Conservation (phyloP, 2,888 invertebrate genomes). For the Lymantria monacha region DNA sequence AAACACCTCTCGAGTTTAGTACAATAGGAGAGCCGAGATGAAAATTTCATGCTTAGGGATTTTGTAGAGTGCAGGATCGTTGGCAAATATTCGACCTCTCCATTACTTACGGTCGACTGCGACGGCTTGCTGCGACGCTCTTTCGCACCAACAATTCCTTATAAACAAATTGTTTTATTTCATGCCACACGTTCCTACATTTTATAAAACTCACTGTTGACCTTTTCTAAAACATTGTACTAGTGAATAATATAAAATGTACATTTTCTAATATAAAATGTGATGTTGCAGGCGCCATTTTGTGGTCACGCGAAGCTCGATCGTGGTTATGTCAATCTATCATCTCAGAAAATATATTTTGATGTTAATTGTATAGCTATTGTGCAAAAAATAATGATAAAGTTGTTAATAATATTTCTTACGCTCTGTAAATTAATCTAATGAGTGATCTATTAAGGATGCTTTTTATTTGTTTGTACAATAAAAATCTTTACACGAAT, state of each 20-base stretch:
- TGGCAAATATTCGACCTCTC: slow-evolving; percentile 58
- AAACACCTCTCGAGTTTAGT: slow-evolving; percentile 38
- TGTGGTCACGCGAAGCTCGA: slow-evolving; percentile 27
- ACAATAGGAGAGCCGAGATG: slow-evolving; percentile 42
- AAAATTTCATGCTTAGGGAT: slow-evolving; percentile 61
- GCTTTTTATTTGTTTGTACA: too few species aligned
- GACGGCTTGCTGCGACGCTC: slow-evolving; percentile 31
- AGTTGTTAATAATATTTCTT: neutral
- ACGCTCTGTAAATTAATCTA: too few species aligned
- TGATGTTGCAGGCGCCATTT: slow-evolving; percentile 5
- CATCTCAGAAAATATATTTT: slow-evolving; percentile 24
- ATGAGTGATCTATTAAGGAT: too few species aligned
- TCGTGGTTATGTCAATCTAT: slow-evolving; percentile 31
- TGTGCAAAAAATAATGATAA: neutral
- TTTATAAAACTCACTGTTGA: slow-evolving; percentile 19
- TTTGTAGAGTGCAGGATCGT: slow-evolving; percentile 42
- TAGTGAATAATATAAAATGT: slow-evolving; percentile 21
- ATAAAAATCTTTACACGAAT: too few species aligned
- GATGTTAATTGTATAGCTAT: slow-evolving; percentile 4
- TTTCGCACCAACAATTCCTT: slow-evolving; percentile 39
- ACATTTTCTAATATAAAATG: slow-evolving; percentile 18
- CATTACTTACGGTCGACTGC: slow-evolving; percentile 57
- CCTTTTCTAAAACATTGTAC: slow-evolving; percentile 26
- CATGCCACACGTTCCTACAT: slow-evolving; percentile 29
- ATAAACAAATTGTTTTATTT: slow-evolving; percentile 51